Conservation (phyloP, 2,888 invertebrate genomes). For the Aspidiotus destructor region DNA sequence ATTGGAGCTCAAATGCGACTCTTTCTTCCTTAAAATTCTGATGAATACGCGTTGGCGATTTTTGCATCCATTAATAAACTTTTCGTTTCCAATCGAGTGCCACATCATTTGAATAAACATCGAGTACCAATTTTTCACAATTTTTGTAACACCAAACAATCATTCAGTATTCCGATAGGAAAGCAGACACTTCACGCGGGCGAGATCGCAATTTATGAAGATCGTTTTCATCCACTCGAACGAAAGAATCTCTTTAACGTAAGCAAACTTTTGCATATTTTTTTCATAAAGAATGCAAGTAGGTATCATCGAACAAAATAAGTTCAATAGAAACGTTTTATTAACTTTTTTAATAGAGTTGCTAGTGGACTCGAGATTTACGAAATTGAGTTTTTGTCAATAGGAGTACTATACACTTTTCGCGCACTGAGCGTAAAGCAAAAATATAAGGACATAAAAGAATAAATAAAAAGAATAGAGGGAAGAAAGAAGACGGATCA, state of each 20-base stretch:
- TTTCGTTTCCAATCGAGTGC: no score
- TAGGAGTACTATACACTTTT: slow-evolving; percentile 10
- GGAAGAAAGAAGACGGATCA: slow-evolving; percentile 6
- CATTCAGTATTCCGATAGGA: background rate
- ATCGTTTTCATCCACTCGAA: slow-evolving; percentile 13
- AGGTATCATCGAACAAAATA: slow-evolving; percentile 28
- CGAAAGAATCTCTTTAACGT: slow-evolving; percentile 24
- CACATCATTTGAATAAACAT: background rate
- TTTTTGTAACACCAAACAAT: slow-evolving; percentile 11
- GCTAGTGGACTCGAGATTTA: slow-evolving; percentile 12
- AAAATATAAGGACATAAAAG: background rate
- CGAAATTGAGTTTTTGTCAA: slow-evolving; percentile 13
- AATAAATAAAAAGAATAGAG: background rate
- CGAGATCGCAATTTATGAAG: slow-evolving; percentile 18
- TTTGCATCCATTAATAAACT: no score
- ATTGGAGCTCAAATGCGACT: no score
- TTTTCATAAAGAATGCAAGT: slow-evolving; percentile 11
- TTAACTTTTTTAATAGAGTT: slow-evolving; percentile 28
- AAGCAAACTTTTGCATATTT: slow-evolving; percentile 29
- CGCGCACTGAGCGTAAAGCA: background rate
- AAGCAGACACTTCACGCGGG: background rate
- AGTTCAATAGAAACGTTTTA: slow-evolving; percentile 28
- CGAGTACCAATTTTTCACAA: background rate
- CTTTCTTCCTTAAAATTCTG: no score
- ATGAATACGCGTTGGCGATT: no score